Evolutionary conservation across 2,888 invertebrate genomes (phyloP), one percentile per base, ranked within the genome.

Genomic region (Orchesellides sinensis): DNA sequence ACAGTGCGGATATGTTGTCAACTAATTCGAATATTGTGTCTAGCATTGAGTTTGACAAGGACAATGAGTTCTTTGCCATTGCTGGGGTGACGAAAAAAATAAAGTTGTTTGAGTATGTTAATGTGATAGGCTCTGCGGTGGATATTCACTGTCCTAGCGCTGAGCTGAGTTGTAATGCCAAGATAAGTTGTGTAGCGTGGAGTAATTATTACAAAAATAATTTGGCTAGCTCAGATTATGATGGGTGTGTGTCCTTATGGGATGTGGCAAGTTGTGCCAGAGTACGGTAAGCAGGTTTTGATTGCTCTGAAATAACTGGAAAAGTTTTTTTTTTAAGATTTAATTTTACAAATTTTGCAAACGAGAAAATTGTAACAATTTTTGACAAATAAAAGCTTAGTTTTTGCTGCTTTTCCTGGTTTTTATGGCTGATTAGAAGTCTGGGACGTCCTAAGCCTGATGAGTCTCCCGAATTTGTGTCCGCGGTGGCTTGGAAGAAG

Each of bases 31-130:
- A 95, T 4, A 96, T 96, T 86, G 96, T 96, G 4, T 95, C 95
- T 25, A 97, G 97, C 88, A 97, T 98, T 88, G 98, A 98, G 90
- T 98, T 98, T 91, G 98, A 98, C 90, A 96, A 97, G 90, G 98
- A 98, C 90, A 95, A 96, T 90, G 97, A 98, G 91, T 95, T 95
- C 90, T 97, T 98, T 91, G 98, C 98, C 0, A 97, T 98, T 88
- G 98, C 98, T 35, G 98, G 98, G 2, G 97, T 98, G 12, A 97
- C 97, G 0, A 97, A 96, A 90, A 93, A 96, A 83, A 98, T 98
- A 79, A 98, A 98, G 92, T 95, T 96, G 69, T 98, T 96, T 91
- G 97, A 98, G 90, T 98, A 96, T 90, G 93, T 94, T 52, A 93
- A 94, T 29, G 96, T 97, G 47, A 93, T 97, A 56, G 92, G 95